Percentiles rank a stretch among this genome's conserved stretches.
phyloP scores from a whole-genome alignment of 1,140 invertebrate species.

The Lepidurus packardi region DNA sequence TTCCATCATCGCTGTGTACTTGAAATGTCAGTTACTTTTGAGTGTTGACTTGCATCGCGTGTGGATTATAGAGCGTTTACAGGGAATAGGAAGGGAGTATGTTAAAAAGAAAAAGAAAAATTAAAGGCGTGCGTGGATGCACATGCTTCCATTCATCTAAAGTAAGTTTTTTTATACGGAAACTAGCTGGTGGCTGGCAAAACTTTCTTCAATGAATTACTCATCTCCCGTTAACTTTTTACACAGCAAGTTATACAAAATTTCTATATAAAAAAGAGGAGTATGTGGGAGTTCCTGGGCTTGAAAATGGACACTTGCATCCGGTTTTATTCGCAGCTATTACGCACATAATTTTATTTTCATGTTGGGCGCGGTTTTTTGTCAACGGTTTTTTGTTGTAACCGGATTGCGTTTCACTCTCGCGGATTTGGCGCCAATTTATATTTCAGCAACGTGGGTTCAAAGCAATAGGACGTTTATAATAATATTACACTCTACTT shows the following conservation, averaged over 20 bases:
- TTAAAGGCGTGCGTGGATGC: constrained; percentile 17
- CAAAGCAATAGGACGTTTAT: background rate
- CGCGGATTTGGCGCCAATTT: background rate
- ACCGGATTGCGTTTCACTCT: background rate
- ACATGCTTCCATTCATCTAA: constrained; percentile 17
- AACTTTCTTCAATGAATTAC: constrained; percentile 16
- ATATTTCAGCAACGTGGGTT: no score
- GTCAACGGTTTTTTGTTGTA: background rate
- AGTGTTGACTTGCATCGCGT: constrained; percentile 1
- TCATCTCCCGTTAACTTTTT: constrained; percentile 6
- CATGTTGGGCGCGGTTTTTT: background rate
- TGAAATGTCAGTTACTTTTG: constrained; percentile 21
- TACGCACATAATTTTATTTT: background rate
- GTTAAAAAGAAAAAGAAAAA: background rate
- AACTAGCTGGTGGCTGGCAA: constrained; percentile 2
- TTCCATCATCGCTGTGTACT: constrained; percentile 21
- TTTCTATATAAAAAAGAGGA: background rate
- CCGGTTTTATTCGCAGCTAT: constrained; percentile 20
- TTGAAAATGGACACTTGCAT: background rate
- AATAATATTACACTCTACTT: background rate
- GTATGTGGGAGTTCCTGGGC: background rate
- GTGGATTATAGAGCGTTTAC: constrained; percentile 14
- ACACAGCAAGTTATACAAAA: background rate
- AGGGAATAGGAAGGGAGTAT: background rate
- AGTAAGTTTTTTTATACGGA: background rate